phyloP scores from a whole-genome alignment of 2,113 vertebrate genomes.

The Neofelis nebulosa region DNA sequence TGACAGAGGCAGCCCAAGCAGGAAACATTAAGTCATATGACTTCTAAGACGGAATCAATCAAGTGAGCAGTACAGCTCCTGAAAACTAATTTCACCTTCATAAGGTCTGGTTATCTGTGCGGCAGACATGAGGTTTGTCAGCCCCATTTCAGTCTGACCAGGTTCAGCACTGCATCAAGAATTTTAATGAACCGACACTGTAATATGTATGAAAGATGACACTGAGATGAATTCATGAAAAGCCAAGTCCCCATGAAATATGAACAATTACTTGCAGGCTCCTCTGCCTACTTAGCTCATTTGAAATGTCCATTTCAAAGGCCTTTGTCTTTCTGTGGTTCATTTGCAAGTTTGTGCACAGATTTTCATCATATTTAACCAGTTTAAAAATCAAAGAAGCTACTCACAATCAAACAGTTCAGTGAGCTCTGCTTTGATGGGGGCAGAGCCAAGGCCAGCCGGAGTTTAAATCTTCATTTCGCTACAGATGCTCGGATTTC shows the following conservation, averaged over 20 bases:
- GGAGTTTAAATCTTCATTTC: constrained; percentile 57
- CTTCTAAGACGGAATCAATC: constrained; percentile 88
- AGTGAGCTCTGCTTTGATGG: constrained; percentile 50
- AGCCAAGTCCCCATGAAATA: constrained; percentile 83
- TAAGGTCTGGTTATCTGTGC: constrained; percentile 87
- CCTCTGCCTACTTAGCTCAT: constrained; percentile 75
- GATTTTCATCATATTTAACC: constrained; percentile 77
- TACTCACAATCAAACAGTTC: constrained; percentile 59
- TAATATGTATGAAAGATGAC: constrained; percentile 86
- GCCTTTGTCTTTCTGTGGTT: constrained; percentile 79
- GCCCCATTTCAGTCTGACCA: constrained; percentile 84
- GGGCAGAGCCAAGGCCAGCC: neutral
- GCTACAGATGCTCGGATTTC: neutral
- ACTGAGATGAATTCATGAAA: constrained; percentile 84
- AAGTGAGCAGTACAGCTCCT: constrained; percentile 87
- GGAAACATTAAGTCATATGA: constrained; percentile 89
- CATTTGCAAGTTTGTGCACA: constrained; percentile 75
- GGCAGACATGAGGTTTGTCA: constrained; percentile 86
- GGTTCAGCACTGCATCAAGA: constrained; percentile 79
- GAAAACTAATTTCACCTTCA: constrained; percentile 90
- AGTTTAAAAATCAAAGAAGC: constrained; percentile 75
- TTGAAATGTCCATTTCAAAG: constrained; percentile 80
- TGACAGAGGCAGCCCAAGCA: constrained; percentile 87
- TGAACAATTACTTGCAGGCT: constrained; percentile 80
- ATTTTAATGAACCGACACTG: constrained; percentile 87